Conservation (phyloP, 2,113 vertebrate genomes). For the Illadopsis cleaveri region DNA sequence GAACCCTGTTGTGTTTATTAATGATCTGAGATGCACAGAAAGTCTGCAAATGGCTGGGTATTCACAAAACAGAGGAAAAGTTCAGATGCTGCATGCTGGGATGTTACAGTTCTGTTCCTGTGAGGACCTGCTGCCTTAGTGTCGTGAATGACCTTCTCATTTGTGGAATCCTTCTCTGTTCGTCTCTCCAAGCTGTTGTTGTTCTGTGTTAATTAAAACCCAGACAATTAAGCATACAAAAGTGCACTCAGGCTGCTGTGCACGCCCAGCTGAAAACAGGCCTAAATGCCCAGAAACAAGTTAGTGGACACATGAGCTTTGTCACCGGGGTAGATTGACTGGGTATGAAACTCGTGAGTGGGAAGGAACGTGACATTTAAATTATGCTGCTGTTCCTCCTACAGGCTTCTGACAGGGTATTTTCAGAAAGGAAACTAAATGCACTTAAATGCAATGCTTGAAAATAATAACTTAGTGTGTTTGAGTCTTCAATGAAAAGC, state of each 20-base stretch:
- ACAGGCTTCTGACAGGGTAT: constrained; percentile 6
- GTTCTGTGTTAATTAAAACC: constrained; percentile 39
- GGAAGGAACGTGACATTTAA: constrained; percentile 57
- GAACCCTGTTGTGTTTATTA: not conserved
- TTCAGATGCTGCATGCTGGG: not conserved
- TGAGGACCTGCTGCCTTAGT: not conserved
- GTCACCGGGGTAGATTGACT: not conserved
- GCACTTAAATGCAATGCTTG: constrained; percentile 12
- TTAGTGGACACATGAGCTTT: not conserved
- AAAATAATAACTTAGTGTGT: constrained; percentile 13
- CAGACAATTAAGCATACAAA: not conserved
- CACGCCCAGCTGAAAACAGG: not conserved
- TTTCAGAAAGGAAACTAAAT: constrained; percentile 50
- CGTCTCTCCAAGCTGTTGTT: not conserved
- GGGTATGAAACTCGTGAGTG: not conserved
- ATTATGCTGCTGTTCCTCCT: constrained; percentile 35
- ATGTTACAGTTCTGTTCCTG: not conserved
- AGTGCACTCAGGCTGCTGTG: not conserved
- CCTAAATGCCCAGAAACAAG: not conserved
- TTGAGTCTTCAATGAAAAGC: constrained; percentile 8
- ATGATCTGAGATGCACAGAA: not conserved
- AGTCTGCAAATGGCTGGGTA: not conserved
- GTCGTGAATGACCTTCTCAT: not conserved
- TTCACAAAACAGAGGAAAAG: not conserved
- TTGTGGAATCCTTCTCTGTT: not conserved